A percentile compares a stretch with the other conserved stretches of the same genome.
Evolutionary conservation across 1,140 invertebrate species (phyloP).

Genomic region (Solenopsis invicta): DNA sequence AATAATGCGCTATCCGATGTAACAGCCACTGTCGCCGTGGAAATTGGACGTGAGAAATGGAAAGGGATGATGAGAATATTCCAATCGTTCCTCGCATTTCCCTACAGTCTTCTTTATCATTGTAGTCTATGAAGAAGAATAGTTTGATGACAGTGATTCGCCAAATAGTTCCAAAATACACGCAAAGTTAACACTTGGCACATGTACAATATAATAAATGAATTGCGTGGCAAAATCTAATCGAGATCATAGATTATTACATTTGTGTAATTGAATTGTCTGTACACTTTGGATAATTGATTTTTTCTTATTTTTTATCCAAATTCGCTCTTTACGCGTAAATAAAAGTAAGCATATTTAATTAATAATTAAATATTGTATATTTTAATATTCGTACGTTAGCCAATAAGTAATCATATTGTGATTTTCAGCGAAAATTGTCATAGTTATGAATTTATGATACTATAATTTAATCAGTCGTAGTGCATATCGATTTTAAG

Average conservation of each 20-base stretch:
- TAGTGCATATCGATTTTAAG: constrained; percentile 9
- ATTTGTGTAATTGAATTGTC: background rate
- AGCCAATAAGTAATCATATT: background rate
- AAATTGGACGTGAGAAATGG: constrained; percentile 63
- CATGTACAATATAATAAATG: background rate
- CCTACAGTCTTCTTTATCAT: constrained; percentile 16
- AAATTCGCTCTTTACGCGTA: background rate
- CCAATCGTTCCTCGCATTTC: background rate
- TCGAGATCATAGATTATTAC: background rate
- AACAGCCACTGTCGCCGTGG: background rate
- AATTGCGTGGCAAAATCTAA: background rate
- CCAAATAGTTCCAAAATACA: background rate
- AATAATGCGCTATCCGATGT: constrained; percentile 40
- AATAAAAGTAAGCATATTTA: background rate
- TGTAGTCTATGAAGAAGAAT: background rate
- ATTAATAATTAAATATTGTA: background rate
- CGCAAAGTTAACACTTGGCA: background rate
- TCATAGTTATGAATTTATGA: background rate
- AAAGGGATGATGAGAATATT: constrained; percentile 43
- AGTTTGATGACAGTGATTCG: background rate
- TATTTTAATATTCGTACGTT: background rate
- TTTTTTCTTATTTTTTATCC: background rate
- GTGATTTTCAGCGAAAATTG: background rate
- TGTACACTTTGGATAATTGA: background rate
- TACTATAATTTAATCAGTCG: background rate